Evolutionary conservation across 1,140 invertebrate species (phyloP), one percentile per base, ranked within the genome.

Genomic region (Asobara japonica): DNA sequence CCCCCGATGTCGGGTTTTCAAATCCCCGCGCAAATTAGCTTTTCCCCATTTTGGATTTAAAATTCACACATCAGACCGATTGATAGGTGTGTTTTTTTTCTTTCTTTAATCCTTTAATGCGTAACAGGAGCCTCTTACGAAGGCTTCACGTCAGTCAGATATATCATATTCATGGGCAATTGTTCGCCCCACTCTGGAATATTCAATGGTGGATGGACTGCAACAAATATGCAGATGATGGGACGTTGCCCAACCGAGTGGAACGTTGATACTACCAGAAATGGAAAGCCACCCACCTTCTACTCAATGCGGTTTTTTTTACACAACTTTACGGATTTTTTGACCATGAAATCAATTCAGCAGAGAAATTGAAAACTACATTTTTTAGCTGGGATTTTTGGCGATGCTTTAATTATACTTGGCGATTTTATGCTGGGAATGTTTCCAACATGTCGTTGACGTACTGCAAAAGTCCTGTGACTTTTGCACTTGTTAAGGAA

Each of bases 11-110:
- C 18, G 31, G n/a, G 16, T 16, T 64, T 69, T 80, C 78, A 72
- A 60, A 36, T 81, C 76, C 74, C 74, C 69, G 73, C 61, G 60
- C 71, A 77, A 83, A 86, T 86, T 86, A 82, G 80, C 81, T 79
- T 84, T 85, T 87, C 85, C n/a, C 83, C 82, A 85, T 85, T 74
- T 74, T 68, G 16, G 5, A 51, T 16, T 51, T 7, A 51, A 51
- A 51, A 51, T 51, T 51, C 45, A 51, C 45, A 51, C 45, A 18
- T 51, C 45, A 8, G 45, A 33, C 29, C 2, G 20, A 8, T 65
- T 18, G 41, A 74, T 67, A 65, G 61, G 68, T 48, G 45, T 69
- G 41, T 48, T 48, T 33, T 33, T 27, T 36, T 38, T 60, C 27
- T 65, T 41, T 5, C 27, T 64, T 29, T 51, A 70, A 27, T 61